phyloP scores from a whole-genome alignment of 2,113 vertebrate species.

The Austrofundulus limnaeus region DNA sequence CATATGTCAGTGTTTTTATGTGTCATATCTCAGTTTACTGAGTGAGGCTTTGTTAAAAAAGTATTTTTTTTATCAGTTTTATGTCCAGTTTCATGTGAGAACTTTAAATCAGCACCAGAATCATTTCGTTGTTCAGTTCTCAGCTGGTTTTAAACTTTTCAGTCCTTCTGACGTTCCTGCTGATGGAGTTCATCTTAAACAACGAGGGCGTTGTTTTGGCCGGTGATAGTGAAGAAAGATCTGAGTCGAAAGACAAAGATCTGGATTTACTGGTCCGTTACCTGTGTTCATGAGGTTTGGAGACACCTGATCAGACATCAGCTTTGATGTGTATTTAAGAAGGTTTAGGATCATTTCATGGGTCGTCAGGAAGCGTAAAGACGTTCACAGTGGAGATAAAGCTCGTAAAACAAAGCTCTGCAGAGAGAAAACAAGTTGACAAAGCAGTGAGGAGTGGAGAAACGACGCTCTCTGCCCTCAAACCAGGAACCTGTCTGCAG shows the following conservation, averaged over 20 bases:
- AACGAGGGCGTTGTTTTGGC: too few relatives aligned
- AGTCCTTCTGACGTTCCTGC: too few relatives aligned
- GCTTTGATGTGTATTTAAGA: constrained; percentile 5
- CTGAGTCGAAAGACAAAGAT: too few relatives aligned
- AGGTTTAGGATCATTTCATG: constrained; percentile 27
- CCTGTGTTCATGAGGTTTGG: too few relatives aligned
- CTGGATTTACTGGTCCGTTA: too few relatives aligned
- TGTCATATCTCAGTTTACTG: neutral
- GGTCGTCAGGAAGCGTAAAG: constrained; percentile 21
- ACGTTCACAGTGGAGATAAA: constrained; percentile 20
- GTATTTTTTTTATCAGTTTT: neutral
- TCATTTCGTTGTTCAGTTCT: neutral
- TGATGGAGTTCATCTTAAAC: too few relatives aligned
- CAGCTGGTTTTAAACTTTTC: neutral
- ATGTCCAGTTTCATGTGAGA: neutral
- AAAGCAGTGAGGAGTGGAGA: constrained; percentile 54
- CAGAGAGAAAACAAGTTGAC: constrained; percentile 57
- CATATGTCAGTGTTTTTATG: constrained; percentile 1
- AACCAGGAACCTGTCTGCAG: constrained; percentile 53
- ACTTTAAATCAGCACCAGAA: neutral
- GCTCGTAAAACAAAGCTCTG: constrained; percentile 39
- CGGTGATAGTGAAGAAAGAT: too few relatives aligned
- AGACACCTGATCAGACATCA: too few relatives aligned
- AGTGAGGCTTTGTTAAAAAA: neutral
- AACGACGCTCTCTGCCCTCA: constrained; percentile 59